Evolutionary conservation across 2,888 invertebrate genomes (phyloP).

Genomic region (Thereva nobilitata): DNA sequence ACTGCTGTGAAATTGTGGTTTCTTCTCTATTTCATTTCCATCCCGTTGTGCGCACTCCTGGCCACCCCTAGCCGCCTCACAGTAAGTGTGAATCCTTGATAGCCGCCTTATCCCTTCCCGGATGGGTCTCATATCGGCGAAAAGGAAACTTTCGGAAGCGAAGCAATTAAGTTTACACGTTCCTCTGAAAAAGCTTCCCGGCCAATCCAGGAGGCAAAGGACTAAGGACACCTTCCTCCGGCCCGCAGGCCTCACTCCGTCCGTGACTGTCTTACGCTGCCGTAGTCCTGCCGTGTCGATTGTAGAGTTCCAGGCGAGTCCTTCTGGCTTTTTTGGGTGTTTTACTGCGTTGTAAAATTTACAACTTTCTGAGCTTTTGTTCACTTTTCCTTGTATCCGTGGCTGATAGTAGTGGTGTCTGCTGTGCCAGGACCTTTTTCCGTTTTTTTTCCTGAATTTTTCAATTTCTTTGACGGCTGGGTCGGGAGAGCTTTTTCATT

Average conservation of each 20-base stretch:
- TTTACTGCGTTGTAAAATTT: slow-evolving; percentile 17
- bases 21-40: slow-evolving; percentile 19
- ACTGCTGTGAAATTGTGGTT: slow-evolving; percentile 22
- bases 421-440: no score
- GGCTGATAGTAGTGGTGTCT: neutral
- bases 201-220: slow-evolving; percentile 8
- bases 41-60: slow-evolving; percentile 6
- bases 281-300: slow-evolving; percentile 5
- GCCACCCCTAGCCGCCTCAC: no score
- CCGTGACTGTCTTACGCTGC: slow-evolving; percentile 30
- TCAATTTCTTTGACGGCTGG: slow-evolving; percentile 2
- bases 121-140: neutral
- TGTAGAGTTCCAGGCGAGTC: slow-evolving; percentile 20
- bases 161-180: slow-evolving; percentile 36
- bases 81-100: no score
- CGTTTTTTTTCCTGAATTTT: slow-evolving; percentile 1
- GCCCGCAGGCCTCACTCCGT: slow-evolving; percentile 19
- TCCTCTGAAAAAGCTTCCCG: slow-evolving; percentile 25
- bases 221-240: no score
- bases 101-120: no score
- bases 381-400: neutral
- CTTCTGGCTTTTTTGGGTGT: slow-evolving; percentile 6
- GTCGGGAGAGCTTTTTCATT: neutral
- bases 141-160: slow-evolving; percentile 34
- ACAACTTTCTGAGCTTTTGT: slow-evolving; percentile 1